These are phyloP conservation scores for Diachrysia chrysitis DNA, from an alignment of 2,888 invertebrate species.

Conservation along the genomic window DNA sequence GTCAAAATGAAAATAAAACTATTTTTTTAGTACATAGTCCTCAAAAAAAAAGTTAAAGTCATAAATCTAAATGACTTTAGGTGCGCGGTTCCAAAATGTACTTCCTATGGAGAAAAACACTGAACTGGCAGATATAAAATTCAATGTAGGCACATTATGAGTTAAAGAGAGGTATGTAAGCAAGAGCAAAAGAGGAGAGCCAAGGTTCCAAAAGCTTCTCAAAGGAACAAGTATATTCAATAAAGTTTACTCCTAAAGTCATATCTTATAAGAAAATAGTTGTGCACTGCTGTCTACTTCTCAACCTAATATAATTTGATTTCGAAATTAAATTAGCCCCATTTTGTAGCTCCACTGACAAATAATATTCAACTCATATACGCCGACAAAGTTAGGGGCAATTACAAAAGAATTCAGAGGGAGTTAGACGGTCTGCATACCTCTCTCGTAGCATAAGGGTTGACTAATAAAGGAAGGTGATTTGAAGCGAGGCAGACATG, in stretches of 20 bases:
- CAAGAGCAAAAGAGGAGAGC: too few species aligned
- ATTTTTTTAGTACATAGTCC: too few species aligned
- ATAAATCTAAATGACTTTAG: too few species aligned
- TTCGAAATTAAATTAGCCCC: not conserved
- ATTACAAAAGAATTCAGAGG: not conserved
- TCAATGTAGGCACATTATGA: too few species aligned
- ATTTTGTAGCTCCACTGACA: not conserved
- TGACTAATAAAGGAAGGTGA: not conserved
- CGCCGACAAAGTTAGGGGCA: not conserved
- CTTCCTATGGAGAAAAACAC: too few species aligned
- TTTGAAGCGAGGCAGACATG: not conserved
- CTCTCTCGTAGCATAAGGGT: not conserved
- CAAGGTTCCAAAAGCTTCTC: too few species aligned
- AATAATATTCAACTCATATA: not conserved
- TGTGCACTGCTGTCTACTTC: not conserved
- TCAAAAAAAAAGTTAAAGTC: too few species aligned
- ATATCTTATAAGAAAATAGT: not conserved
- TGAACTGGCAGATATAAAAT: too few species aligned
- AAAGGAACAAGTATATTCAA: not conserved
- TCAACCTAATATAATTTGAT: not conserved
- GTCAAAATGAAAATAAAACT: too few species aligned
- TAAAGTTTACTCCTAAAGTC: not conserved
- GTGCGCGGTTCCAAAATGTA: too few species aligned
- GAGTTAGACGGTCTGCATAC: not conserved
- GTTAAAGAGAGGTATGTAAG: too few species aligned